Evolutionary conservation across 1,140 invertebrate species (phyloP).

Genomic region (Aphidius gifuensis): DNA sequence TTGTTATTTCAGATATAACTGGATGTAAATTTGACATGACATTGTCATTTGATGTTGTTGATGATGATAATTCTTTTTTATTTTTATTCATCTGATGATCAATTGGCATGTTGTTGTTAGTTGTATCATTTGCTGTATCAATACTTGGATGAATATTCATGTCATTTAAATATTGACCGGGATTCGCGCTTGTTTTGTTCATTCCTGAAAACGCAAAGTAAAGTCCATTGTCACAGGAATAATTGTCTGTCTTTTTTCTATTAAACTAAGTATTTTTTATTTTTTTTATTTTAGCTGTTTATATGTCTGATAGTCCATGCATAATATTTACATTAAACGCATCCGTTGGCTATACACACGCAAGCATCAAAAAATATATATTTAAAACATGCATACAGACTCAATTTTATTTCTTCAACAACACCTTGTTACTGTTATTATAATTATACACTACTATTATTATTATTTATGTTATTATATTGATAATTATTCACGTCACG

Average conservation of each 20-base stretch:
- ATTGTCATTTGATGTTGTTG: slow-evolving; percentile 1
- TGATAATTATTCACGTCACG: too few species aligned
- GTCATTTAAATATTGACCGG: slow-evolving; percentile 39
- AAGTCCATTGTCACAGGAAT: slow-evolving; percentile 45
- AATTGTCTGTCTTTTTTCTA: slow-evolving; percentile 25
- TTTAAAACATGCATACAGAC: background rate
- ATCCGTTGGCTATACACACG: background rate
- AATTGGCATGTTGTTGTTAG: slow-evolving; percentile 31
- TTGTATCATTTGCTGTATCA: slow-evolving; percentile 28
- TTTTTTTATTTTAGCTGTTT: too few species aligned
- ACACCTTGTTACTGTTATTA: too few species aligned
- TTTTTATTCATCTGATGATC: background rate
- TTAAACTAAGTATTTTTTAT: slow-evolving; percentile 43
- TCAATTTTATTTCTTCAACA: background rate
- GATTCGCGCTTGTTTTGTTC: slow-evolving; percentile 40
- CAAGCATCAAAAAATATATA: background rate
- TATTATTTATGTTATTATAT: too few species aligned
- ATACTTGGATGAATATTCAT: slow-evolving; percentile 30
- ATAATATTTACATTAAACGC: background rate
- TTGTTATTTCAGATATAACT: slow-evolving; percentile 30
- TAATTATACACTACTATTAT: too few species aligned
- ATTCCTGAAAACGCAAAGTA: slow-evolving; percentile 49
- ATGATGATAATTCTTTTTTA: too few species aligned
- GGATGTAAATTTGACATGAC: slow-evolving; percentile 9
- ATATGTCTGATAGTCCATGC: slow-evolving; percentile 14